Conservation (phyloP, 1,140 invertebrate genomes). For the Aradophagus sp. region DNA sequence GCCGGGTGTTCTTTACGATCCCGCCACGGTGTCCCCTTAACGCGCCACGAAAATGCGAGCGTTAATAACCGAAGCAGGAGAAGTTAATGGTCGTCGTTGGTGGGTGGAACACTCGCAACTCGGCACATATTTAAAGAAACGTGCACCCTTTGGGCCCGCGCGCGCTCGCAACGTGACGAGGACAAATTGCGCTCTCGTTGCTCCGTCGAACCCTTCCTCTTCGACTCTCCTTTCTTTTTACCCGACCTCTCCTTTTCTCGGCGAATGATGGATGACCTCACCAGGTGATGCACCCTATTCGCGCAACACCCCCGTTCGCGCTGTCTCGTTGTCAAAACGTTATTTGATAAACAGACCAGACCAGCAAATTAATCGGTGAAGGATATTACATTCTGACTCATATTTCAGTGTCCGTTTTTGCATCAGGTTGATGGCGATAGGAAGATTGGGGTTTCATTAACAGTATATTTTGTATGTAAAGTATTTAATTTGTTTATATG, state of each 20-base stretch:
- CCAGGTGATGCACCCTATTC: constrained; percentile 66
- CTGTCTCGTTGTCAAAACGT: constrained; percentile 31
- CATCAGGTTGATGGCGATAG: no score
- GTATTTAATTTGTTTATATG: no score
- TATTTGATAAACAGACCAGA: constrained; percentile 31
- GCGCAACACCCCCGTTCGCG: constrained; percentile 49
- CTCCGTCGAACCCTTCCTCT: constrained; percentile 54
- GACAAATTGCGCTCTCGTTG: constrained; percentile 63
- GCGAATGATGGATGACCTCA: constrained; percentile 64
- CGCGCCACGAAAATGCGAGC: constrained; percentile 40
- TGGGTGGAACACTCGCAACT: constrained; percentile 53
- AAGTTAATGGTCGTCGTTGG: constrained; percentile 55
- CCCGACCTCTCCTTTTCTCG: no score
- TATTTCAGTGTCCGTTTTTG: no score
- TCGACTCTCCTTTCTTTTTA: constrained; percentile 1
- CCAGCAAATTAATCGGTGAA: constrained; percentile 27
- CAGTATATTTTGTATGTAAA: no score
- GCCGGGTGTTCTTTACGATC: constrained; percentile 62
- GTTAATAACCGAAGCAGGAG: constrained; percentile 48
- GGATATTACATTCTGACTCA: constrained; percentile 4
- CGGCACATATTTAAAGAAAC: constrained; percentile 46
- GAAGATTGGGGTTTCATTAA: no score
- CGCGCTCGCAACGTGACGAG: constrained; percentile 58
- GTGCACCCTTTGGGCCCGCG: constrained; percentile 47
- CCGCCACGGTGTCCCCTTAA: constrained; percentile 39